phyloP scores from a whole-genome alignment of 1,140 invertebrate species.

The Zaprionus gabonicus region DNA sequence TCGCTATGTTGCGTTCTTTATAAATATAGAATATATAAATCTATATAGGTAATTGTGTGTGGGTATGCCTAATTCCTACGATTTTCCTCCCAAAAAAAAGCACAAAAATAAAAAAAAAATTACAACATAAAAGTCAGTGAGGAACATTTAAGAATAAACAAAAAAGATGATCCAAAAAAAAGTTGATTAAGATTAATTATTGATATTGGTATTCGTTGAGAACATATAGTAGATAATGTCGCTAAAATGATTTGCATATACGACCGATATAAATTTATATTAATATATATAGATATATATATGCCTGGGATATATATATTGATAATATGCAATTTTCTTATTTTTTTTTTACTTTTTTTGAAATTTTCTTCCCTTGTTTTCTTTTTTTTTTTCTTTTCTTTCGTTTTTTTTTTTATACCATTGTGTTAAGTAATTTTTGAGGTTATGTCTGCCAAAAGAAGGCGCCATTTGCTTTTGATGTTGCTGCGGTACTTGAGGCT shows the following conservation, averaged over 20 bases:
- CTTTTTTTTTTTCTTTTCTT: not conserved
- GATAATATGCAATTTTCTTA: constrained; percentile 5
- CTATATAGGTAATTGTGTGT: constrained; percentile 45
- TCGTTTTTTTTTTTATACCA: constrained; percentile 11
- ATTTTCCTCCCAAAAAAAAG: constrained; percentile 60
- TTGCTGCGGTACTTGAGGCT: constrained; percentile 16
- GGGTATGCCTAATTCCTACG: constrained; percentile 43
- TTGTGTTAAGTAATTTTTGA: constrained; percentile 39
- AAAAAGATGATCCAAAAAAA: constrained; percentile 53
- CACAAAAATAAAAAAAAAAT: constrained; percentile 62
- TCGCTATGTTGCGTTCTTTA: constrained; percentile 26
- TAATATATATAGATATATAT: constrained; percentile 29
- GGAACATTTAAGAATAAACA: constrained; percentile 63
- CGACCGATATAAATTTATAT: constrained; percentile 28
- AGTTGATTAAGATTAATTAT: constrained; percentile 31
- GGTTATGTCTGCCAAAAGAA: constrained; percentile 70
- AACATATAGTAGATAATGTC: constrained; percentile 32
- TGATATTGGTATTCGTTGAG: constrained; percentile 42
- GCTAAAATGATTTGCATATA: constrained; percentile 32
- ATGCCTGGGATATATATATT: not conserved
- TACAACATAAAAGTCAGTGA: constrained; percentile 68
- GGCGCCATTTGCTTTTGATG: constrained; percentile 33
- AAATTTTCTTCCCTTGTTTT: constrained; percentile 6
- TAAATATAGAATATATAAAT: constrained; percentile 39
- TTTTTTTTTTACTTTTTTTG: constrained; percentile 6